These are phyloP conservation scores for Drosophila nannoptera DNA, from an alignment of 1,140 invertebrate species.

Conservation along the genomic window DNA sequence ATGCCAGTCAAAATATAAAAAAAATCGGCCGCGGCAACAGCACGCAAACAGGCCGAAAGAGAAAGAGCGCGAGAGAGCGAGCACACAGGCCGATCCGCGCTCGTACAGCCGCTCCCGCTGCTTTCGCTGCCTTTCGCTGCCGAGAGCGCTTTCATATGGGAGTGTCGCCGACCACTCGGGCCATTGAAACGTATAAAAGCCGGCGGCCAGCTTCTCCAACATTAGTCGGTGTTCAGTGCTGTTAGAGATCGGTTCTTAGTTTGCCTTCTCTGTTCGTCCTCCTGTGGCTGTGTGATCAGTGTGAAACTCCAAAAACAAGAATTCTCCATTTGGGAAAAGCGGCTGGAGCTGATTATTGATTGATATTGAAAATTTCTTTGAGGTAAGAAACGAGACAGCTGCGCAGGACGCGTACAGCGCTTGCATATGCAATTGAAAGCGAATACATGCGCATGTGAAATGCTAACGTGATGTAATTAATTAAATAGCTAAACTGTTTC, in stretches of 20 bases:
- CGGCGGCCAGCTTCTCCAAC: slow-evolving; percentile 38
- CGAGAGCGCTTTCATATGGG: slow-evolving; percentile 28
- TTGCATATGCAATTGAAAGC: slow-evolving; percentile 19
- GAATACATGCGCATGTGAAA: slow-evolving; percentile 3
- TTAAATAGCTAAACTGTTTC: slow-evolving; percentile 36
- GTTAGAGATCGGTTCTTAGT: slow-evolving; percentile 52
- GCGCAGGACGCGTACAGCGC: background rate
- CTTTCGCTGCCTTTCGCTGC: slow-evolving; percentile 6
- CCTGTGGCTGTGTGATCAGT: slow-evolving; percentile 23
- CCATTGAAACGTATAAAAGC: slow-evolving; percentile 62
- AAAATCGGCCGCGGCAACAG: background rate
- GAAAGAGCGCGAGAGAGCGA: background rate
- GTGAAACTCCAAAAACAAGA: slow-evolving; percentile 26
- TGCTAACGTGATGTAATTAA: slow-evolving; percentile 65
- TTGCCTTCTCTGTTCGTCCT: background rate
- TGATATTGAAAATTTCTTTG: slow-evolving; percentile 19
- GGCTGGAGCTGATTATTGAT: slow-evolving; percentile 41
- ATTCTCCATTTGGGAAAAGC: slow-evolving; percentile 20
- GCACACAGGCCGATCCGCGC: slow-evolving; percentile 1
- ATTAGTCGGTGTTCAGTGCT: slow-evolving; percentile 56
- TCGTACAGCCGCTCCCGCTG: slow-evolving; percentile 5
- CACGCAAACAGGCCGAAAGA: slow-evolving; percentile 8
- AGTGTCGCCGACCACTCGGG: slow-evolving; percentile 29
- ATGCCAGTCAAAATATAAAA: background rate
- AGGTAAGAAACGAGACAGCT: slow-evolving; percentile 31